Percentiles rank a stretch among this genome's conserved stretches.
phyloP scores from a whole-genome alignment of 2,888 invertebrate species.

The Scrobipalpa atriplicella region DNA sequence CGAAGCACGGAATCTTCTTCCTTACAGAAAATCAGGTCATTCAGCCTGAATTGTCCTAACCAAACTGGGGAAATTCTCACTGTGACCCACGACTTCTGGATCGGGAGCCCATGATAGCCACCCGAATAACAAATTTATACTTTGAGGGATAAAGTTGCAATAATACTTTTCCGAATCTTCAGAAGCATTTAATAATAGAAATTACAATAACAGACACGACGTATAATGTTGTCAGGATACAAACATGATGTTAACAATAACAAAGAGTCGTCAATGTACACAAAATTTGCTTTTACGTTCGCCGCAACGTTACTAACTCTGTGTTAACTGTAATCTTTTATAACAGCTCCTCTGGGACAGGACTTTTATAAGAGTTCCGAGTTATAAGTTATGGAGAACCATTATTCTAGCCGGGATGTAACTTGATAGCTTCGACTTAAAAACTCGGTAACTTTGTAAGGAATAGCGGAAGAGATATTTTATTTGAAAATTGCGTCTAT shows the following conservation, averaged over 20 bases:
- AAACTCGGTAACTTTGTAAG: constrained; percentile 21
- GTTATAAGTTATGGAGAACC: constrained; percentile 17
- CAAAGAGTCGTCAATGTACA: neutral
- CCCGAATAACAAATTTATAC: too few species aligned
- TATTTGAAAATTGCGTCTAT: constrained; percentile 14
- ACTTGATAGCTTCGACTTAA: constrained; percentile 24
- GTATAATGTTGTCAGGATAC: neutral
- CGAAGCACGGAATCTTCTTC: too few species aligned
- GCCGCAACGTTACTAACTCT: neutral
- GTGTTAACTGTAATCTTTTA: constrained; percentile 9
- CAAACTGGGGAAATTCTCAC: too few species aligned
- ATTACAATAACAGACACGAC: too few species aligned
- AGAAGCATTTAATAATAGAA: too few species aligned
- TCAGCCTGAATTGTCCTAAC: too few species aligned
- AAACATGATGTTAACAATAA: neutral
- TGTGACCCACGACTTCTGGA: too few species aligned
- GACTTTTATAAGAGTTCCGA: constrained; percentile 10
- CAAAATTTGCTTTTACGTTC: neutral
- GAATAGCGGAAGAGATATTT: constrained; percentile 14
- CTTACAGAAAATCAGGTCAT: too few species aligned
- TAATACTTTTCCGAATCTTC: too few species aligned
- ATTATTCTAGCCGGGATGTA: constrained; percentile 21
- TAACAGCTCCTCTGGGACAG: constrained; percentile 12
- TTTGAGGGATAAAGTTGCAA: too few species aligned
- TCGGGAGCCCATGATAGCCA: too few species aligned